These are phyloP conservation scores for Dufourea novaeangliae DNA, from an alignment of 1,140 invertebrate species.

Conservation along the genomic window DNA sequence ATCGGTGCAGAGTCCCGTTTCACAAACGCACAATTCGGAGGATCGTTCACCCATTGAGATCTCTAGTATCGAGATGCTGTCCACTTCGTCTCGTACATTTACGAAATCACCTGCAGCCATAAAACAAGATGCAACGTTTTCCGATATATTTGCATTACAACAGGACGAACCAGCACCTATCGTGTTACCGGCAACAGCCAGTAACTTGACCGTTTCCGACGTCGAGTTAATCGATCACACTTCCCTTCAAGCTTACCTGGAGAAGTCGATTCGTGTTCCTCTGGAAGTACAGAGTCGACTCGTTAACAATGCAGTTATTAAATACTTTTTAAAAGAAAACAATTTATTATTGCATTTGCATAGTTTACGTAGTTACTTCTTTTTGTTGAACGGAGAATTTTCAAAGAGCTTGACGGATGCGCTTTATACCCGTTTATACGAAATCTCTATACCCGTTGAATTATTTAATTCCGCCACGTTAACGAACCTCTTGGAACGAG, in stretches of 20 bases:
- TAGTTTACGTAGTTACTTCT: constrained; percentile 88
- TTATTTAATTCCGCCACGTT: constrained; percentile 86
- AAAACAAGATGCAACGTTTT: constrained; percentile 12
- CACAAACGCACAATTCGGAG: constrained; percentile 69
- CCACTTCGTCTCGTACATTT: not conserved
- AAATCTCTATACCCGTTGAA: constrained; percentile 84
- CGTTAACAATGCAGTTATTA: constrained; percentile 87
- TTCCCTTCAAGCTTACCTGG: constrained; percentile 84
- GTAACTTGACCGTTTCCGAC: constrained; percentile 71
- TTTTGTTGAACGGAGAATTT: constrained; percentile 90
- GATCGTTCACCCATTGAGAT: constrained; percentile 54
- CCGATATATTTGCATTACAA: constrained; percentile 23
- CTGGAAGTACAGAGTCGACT: constrained; percentile 86
- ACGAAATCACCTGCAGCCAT: constrained; percentile 26
- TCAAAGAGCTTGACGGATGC: constrained; percentile 86
- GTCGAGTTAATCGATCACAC: constrained; percentile 78
- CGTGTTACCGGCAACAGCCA: not conserved
- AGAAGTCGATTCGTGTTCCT: constrained; percentile 86
- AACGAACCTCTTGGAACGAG: constrained; percentile 86
- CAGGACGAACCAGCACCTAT: not conserved
- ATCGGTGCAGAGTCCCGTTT: constrained; percentile 69
- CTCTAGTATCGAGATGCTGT: constrained; percentile 8
- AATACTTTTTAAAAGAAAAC: constrained; percentile 86
- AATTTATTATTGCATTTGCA: constrained; percentile 87
- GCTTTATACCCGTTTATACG: constrained; percentile 85